A percentile compares a stretch with the other conserved stretches of the same genome.
Evolutionary conservation across 1,140 invertebrate species (phyloP).

Genomic region (Zaprionus lachaisei): DNA sequence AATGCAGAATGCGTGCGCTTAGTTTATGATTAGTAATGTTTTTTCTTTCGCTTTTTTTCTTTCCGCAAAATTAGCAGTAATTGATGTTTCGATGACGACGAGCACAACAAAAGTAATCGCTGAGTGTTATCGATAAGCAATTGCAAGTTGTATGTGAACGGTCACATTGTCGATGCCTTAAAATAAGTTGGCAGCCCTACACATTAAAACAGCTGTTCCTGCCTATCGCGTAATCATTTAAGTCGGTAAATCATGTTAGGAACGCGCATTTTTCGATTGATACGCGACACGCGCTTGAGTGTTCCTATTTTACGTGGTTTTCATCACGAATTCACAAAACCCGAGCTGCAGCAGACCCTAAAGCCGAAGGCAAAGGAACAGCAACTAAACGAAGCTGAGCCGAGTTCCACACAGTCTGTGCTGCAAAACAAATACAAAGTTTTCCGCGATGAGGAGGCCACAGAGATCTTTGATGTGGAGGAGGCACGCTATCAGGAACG

Average conservation of each 20-base stretch:
- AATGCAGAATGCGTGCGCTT: constrained; percentile 40
- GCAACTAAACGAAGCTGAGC: neutral
- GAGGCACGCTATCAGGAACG: constrained; percentile 86
- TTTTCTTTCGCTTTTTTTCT: constrained; percentile 38
- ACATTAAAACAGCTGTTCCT: constrained; percentile 26
- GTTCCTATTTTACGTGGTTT: constrained; percentile 69
- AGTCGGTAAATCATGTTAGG: constrained; percentile 53
- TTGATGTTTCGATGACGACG: constrained; percentile 45
- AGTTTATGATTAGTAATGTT: constrained; percentile 46
- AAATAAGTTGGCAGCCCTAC: constrained; percentile 14
- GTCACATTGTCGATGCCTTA: constrained; percentile 9
- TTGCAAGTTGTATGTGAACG: neutral
- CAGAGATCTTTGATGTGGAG: constrained; percentile 88
- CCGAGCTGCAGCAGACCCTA: constrained; percentile 25
- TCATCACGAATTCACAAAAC: constrained; percentile 76
- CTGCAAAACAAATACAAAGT: constrained; percentile 76
- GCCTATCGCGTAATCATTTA: constrained; percentile 38
- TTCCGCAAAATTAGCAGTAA: constrained; percentile 56
- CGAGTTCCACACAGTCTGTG: constrained; percentile 10
- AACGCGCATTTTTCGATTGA: constrained; percentile 62
- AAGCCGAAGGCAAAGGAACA: constrained; percentile 6
- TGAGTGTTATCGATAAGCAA: constrained; percentile 16
- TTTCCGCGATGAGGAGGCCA: constrained; percentile 87
- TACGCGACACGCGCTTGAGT: constrained; percentile 62
- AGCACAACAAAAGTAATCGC: constrained; percentile 22